Conservation (phyloP, 1,140 invertebrate species). For the Rhopalosiphum maidis region DNA sequence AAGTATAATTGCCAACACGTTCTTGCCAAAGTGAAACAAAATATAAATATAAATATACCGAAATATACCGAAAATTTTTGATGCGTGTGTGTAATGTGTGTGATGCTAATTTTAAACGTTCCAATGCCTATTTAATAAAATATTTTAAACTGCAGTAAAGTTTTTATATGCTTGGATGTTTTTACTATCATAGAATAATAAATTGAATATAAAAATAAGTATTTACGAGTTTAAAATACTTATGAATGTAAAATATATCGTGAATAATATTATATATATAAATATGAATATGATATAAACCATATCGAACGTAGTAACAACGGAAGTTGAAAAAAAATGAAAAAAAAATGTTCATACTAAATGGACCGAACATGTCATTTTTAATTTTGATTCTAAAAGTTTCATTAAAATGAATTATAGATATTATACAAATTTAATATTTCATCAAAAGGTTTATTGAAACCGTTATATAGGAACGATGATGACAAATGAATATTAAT, state of each 20-base stretch:
- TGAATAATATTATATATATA: background rate
- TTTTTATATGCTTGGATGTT: background rate
- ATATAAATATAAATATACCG: too few relatives aligned
- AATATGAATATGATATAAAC: background rate
- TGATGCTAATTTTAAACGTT: background rate
- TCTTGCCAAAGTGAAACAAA: too few relatives aligned
- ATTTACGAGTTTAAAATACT: background rate
- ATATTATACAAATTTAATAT: background rate
- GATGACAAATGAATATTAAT: conserved; percentile 18
- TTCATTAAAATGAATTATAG: background rate
- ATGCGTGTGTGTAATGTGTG: too few relatives aligned
- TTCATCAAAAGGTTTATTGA: background rate
- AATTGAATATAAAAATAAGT: background rate
- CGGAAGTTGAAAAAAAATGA: background rate
- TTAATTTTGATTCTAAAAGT: background rate
- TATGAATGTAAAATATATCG: background rate
- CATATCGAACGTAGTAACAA: background rate
- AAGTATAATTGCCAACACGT: too few relatives aligned
- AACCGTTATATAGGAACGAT: background rate
- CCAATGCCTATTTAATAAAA: background rate
- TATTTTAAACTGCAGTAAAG: background rate
- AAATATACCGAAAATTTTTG: background rate
- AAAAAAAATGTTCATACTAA: background rate
- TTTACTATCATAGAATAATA: background rate
- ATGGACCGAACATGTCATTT: background rate